Evolutionary conservation across 2,113 vertebrate species (phyloP).

Genomic region (Gallinago undulata): DNA sequence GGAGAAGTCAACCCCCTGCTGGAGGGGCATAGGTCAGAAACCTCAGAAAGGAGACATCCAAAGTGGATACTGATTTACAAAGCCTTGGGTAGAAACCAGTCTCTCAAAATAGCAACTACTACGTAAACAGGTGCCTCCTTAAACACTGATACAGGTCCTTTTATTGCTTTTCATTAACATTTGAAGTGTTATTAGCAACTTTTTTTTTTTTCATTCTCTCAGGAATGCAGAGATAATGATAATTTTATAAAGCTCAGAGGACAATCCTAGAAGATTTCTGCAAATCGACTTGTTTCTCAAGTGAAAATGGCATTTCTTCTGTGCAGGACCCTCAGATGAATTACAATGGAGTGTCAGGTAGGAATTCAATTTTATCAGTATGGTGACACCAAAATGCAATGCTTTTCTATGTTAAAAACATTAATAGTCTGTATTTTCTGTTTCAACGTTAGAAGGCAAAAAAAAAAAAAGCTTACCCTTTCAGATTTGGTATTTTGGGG

Average conservation of each 20-base stretch:
- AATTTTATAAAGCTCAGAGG: not conserved
- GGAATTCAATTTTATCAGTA: not conserved
- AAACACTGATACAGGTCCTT: not conserved
- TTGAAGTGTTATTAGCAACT: not conserved
- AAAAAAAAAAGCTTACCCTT: not conserved
- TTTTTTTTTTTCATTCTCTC: not conserved
- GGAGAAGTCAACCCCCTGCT: not conserved
- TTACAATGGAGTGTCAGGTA: not conserved
- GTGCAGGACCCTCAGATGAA: accelerated
- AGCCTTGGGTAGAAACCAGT: not conserved
- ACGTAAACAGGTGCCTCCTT: not conserved
- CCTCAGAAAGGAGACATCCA: not conserved
- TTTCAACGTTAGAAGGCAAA: not conserved
- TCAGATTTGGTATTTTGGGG: not conserved
- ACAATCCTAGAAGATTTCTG: not conserved
- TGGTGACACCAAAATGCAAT: not conserved
- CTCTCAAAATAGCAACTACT: not conserved
- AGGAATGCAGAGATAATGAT: not conserved
- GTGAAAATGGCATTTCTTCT: not conserved
- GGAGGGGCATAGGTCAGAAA: not conserved
- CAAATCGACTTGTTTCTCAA: not conserved
- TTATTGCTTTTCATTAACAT: not conserved
- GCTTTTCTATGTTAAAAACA: not conserved
- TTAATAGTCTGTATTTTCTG: not conserved
- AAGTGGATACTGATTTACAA: not conserved